Conservation (phyloP, 1,140 invertebrate species). For the Macrocentrus cingulum region DNA sequence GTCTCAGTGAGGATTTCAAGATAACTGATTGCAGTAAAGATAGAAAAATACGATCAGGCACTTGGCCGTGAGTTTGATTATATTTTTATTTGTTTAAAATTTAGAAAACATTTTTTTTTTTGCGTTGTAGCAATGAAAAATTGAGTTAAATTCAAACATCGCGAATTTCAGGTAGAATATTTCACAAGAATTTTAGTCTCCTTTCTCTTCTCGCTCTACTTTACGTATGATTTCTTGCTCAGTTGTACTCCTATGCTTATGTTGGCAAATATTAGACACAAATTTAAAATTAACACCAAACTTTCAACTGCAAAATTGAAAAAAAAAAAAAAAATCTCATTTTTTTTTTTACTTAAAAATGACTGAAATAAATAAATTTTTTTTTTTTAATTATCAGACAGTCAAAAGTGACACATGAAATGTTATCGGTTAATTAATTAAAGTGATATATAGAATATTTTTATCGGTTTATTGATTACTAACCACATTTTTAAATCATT, state of each 20-base stretch:
- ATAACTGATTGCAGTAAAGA: conserved; percentile 36
- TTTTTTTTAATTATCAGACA: too few relatives aligned
- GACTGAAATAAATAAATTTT: too few relatives aligned
- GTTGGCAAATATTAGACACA: not conserved
- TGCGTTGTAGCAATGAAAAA: not conserved
- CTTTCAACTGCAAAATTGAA: too few relatives aligned
- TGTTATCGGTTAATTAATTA: too few relatives aligned
- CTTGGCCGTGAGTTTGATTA: conserved; percentile 50
- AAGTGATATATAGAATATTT: too few relatives aligned
- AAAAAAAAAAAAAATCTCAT: too few relatives aligned
- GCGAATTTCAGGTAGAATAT: conserved; percentile 9
- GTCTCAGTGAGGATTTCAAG: conserved; percentile 40
- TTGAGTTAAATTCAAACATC: not conserved
- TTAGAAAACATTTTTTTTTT: conserved; percentile 6
- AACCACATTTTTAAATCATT: too few relatives aligned
- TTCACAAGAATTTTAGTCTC: conserved; percentile 19
- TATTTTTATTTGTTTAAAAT: conserved; percentile 2
- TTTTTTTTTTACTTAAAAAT: too few relatives aligned
- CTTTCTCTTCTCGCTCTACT: conserved; percentile 24
- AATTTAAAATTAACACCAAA: not conserved
- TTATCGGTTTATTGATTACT: too few relatives aligned
- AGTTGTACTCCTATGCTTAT: not conserved
- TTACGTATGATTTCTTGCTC: not conserved
- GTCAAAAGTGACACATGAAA: too few relatives aligned
- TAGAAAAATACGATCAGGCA: conserved; percentile 48